Base-by-base conservation (phyloP, 1,140 invertebrate species). In the Schlechtendalia chinensis region DNA sequence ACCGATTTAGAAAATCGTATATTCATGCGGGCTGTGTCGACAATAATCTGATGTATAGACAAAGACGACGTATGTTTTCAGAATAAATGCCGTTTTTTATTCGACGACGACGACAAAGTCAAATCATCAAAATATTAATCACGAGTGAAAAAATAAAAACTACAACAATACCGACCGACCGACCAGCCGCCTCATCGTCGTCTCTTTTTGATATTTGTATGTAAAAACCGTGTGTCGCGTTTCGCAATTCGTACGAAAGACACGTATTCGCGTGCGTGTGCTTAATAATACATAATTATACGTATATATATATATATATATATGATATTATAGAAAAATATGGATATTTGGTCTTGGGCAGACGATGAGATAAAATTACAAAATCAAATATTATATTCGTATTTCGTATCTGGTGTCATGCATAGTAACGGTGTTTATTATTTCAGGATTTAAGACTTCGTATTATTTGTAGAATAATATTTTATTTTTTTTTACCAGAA, bases 181-280 rank as follows among this genome's bases (percentile, higher is more conserved):
- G 69, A 54, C 24, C 47, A 54, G 24, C 24, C 50, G 47, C 17
- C 50, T 53, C 32, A 39, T 39, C 32, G 32, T 54, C n/a, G n/a
- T n/a, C n/a, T n/a, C n/a, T n/a, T n/a, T n/a, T n/a, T n/a, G 56
- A 53, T 24, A 50, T 72, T 72, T 72, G 69, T 53, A 54, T 54
- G 69, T 53, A 54, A 53, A 72, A 54, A 54, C 19, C 29, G 69
- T 72, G 24, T 54, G 50, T 54, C 16, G 50, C 27, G 50, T 72
- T 72, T 17, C 50, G 29, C 54, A 72, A 72, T 54, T 72, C 50
- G 19, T 72, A 72, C 69, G 69, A 72, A 53, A 72, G 24, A 54
- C 69, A 72, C 69, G 69, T 72, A 54, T 72, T 72, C 3, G 17
- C 24, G 69, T 29, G 69, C 47, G 29, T 29, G 69, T 29, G 69